Percentiles rank a stretch among this genome's conserved stretches.
These are phyloP conservation scores for Marmota flaviventris DNA, from an alignment of 2,113 vertebrate genomes.

Conservation along the genomic window DNA sequence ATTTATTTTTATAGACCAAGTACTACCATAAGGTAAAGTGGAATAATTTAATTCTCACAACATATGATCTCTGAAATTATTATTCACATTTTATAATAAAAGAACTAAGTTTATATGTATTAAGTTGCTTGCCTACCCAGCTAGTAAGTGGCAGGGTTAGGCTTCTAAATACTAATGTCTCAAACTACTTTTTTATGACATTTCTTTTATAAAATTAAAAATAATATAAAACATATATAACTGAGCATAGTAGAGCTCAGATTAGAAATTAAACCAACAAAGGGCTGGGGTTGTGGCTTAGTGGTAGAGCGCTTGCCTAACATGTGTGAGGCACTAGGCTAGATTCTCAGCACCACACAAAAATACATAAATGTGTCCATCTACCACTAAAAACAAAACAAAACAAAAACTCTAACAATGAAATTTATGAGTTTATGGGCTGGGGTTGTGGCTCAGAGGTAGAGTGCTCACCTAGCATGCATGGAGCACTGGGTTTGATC, in stretches of 20 bases:
- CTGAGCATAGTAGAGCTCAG: neutral
- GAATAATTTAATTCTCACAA: neutral
- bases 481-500: too few relatives aligned
- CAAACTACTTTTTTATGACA: neutral
- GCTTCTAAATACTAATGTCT: neutral
- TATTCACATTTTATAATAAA: neutral
- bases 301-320: too few relatives aligned
- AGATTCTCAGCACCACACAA: too few relatives aligned
- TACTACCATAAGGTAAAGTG: neutral
- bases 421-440: too few relatives aligned
- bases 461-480: too few relatives aligned
- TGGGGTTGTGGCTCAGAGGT: too few relatives aligned
- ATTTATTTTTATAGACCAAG: neutral
- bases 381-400: too few relatives aligned
- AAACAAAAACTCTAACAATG: too few relatives aligned
- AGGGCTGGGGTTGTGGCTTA: too few relatives aligned
- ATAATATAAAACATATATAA: neutral
- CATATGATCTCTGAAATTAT: neutral
- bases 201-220: slow-evolving; percentile 35
- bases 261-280: neutral
- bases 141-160: neutral
- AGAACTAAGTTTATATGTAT: neutral
- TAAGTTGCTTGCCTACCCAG: neutral
- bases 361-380: too few relatives aligned
- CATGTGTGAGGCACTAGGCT: too few relatives aligned